phyloP scores from a whole-genome alignment of 2,113 vertebrate genomes.

The Gobio gobio region DNA sequence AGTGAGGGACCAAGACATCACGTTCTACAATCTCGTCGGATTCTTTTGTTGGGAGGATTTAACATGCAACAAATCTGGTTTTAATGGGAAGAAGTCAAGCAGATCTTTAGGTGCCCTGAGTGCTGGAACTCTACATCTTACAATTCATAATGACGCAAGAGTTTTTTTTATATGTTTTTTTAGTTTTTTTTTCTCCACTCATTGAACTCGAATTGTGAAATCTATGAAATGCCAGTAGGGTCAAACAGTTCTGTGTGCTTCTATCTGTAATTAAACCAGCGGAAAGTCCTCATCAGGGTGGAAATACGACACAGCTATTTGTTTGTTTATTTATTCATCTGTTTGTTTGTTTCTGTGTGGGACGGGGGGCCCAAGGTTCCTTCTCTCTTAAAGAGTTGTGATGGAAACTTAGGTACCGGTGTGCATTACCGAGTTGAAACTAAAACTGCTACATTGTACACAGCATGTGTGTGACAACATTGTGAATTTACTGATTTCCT shows the following conservation, averaged over 20 bases:
- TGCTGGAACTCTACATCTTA: neutral
- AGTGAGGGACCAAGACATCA: constrained; percentile 15
- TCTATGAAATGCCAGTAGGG: constrained; percentile 1
- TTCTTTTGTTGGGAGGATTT: constrained; percentile 34
- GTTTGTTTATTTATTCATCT: constrained; percentile 40
- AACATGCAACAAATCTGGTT: constrained; percentile 12
- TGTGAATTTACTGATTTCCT: constrained; percentile 23
- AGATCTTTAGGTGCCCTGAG: neutral
- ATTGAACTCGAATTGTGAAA: neutral
- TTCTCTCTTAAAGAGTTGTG: constrained; percentile 16
- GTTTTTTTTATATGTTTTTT: neutral
- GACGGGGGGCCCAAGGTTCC: neutral
- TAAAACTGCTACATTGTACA: neutral
- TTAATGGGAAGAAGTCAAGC: neutral
- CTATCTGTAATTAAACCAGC: constrained; percentile 29
- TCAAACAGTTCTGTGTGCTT: constrained; percentile 11
- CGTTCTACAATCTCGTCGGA: neutral
- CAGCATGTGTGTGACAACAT: neutral
- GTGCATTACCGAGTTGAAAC: constrained; percentile 36
- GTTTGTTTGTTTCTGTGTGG: constrained; percentile 20
- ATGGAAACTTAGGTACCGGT: constrained; percentile 31
- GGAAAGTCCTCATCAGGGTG: constrained; percentile 35
- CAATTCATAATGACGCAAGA: neutral
- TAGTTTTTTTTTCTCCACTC: neutral
- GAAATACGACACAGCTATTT: constrained; percentile 17